A percentile compares a stretch with the other conserved stretches of the same genome.
These are phyloP conservation scores for Paralvinella palmiformis DNA, from an alignment of 1,140 invertebrate species.

Conservation along the genomic window DNA sequence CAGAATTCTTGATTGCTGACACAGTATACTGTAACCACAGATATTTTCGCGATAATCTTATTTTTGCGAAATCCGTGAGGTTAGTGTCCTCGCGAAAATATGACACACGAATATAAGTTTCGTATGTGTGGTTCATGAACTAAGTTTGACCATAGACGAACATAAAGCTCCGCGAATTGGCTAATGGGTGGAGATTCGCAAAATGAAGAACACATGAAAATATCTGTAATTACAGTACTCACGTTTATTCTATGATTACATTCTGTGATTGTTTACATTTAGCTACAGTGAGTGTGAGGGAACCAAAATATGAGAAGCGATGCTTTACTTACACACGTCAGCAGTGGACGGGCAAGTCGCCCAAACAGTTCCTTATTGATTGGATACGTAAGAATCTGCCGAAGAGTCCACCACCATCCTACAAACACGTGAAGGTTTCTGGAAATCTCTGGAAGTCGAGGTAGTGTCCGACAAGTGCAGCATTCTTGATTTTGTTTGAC, in stretches of 20 bases:
- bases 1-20: no score
- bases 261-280: background rate
- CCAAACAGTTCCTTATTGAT: slow-evolving; percentile 47
- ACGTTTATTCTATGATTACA: background rate
- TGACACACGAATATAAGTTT: no score
- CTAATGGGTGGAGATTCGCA: slow-evolving; percentile 24
- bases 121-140: background rate
- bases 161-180: slow-evolving; percentile 22
- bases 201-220: slow-evolving; percentile 11
- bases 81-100: no score
- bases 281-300: background rate
- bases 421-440: slow-evolving; percentile 30
- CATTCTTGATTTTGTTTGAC: no score
- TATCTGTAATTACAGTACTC: background rate
- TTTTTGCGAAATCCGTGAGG: no score
- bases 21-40: no score
- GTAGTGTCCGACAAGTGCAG: no score
- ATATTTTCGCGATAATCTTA: no score
- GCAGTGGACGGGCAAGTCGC: slow-evolving; percentile 48
- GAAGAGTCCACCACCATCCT: slow-evolving; percentile 36
- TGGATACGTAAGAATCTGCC: slow-evolving; percentile 45
- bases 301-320: slow-evolving; percentile 10
- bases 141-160: background rate
- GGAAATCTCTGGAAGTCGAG: slow-evolving; percentile 33
- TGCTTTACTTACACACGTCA: slow-evolving; percentile 45